A percentile compares a stretch with the other conserved stretches of the same genome.
These are phyloP conservation scores for Pemphigus obesinymphae DNA, from an alignment of 1,140 invertebrate species.

Conservation along the genomic window DNA sequence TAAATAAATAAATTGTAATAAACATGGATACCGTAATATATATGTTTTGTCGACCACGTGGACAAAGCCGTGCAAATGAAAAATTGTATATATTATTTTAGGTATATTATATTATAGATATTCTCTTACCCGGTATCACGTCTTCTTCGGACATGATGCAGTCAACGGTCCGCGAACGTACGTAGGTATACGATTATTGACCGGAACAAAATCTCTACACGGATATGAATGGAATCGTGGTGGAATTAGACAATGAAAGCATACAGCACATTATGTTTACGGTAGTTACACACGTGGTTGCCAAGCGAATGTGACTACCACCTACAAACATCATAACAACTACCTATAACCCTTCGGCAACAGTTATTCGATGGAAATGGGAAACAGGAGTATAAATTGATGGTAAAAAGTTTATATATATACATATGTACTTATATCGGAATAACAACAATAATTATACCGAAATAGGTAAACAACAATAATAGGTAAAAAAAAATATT, in stretches of 20 bases:
- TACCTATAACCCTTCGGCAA: background rate
- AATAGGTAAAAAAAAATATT: too few species aligned
- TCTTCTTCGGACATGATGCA: conserved; percentile 12
- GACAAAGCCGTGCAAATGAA: too few species aligned
- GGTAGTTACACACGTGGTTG: conserved; percentile 39
- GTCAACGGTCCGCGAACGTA: background rate
- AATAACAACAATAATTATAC: too few species aligned
- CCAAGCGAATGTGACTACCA: background rate
- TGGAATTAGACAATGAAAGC: background rate
- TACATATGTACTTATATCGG: too few species aligned
- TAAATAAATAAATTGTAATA: too few species aligned
- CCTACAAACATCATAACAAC: background rate
- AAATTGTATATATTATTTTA: too few species aligned
- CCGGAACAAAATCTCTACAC: background rate
- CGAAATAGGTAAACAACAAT: too few species aligned
- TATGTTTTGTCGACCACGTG: too few species aligned
- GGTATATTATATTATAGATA: too few species aligned
- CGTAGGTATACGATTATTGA: background rate
- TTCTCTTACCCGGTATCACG: conserved; percentile 25
- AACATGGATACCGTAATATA: too few species aligned
- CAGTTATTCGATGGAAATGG: background rate
- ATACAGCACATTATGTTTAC: conserved; percentile 19
- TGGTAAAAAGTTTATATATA: too few species aligned
- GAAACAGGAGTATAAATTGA: too few species aligned
- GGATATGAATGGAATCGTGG: background rate